Percentiles rank a stretch among this genome's conserved stretches.
Conservation (phyloP, 2,797 vertebrate genomes). For the Pangasius macronema region DNA sequence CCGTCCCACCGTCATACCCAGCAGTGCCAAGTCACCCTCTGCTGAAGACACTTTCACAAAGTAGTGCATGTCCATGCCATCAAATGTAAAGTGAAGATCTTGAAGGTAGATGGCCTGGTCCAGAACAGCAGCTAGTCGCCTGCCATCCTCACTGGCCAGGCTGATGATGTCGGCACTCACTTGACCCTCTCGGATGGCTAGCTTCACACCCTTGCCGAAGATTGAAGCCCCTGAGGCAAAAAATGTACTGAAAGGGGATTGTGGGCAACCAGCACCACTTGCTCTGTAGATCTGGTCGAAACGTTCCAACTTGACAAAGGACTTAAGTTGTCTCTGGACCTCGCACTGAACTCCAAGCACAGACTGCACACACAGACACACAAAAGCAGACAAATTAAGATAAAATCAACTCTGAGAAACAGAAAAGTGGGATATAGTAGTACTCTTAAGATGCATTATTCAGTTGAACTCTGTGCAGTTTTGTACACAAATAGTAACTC, state of each 20-base stretch:
- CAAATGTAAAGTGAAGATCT: conserved; percentile 90
- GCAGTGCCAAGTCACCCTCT: conserved; percentile 86
- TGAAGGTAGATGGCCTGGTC: conserved; percentile 91
- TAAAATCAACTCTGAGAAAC: neutral
- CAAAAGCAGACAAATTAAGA: conserved; percentile 29
- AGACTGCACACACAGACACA: conserved; percentile 77
- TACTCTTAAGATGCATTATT: neutral
- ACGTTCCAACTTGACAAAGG: conserved; percentile 92
- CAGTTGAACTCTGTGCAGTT: neutral
- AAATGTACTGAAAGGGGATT: conserved; percentile 73
- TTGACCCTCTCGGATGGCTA: conserved; percentile 87
- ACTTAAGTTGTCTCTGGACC: conserved; percentile 95
- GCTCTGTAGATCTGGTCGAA: conserved; percentile 90
- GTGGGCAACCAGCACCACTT: conserved; percentile 85
- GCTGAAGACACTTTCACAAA: conserved; percentile 91
- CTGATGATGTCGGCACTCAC: conserved; percentile 95
- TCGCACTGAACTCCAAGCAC: conserved; percentile 95
- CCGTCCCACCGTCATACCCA: conserved; percentile 91
- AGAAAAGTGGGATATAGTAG: neutral
- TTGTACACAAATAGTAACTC: neutral
- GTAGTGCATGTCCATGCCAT: conserved; percentile 89
- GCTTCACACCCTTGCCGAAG: conserved; percentile 95
- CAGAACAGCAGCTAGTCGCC: conserved; percentile 89
- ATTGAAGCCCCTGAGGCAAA: conserved; percentile 89
- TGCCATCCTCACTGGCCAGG: conserved; percentile 90